Base-by-base conservation (phyloP, 2,113 vertebrate species). In the Nothocercus nigrocapillus region DNA sequence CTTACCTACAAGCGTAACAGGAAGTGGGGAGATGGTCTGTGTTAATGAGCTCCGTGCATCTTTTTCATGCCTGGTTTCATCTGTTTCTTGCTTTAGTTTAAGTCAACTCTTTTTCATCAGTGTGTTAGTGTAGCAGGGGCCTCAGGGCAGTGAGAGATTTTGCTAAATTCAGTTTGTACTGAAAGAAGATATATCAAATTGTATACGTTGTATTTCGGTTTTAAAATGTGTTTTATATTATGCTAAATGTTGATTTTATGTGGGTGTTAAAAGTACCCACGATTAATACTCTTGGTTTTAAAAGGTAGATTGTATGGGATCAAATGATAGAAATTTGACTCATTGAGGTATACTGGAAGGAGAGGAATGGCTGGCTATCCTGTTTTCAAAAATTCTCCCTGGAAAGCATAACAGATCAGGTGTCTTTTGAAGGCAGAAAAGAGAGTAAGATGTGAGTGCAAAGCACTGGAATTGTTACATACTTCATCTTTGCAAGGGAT, bases 401-500 rank as follows among this genome's bases (percentile, higher is more conserved):
- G 68, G 54, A 80, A 89, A 67, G 78, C 36, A 70, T 22, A 49
- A 45, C n/a, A 77, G 54, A 28, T 83, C 72, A 67, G 61, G 36
- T 85, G n/a, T 1, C 0, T 77, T 91, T 85, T 59, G 68, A 67
- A 25, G 87, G 8, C 16, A 38, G 42, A 81, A 4, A 21, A 13
- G n/a, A 66, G 82, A 86, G 1, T 82, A 74, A 87, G 56, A 32
- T 38, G 44, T 13, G 3, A 67, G 28, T 30, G 38, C 2, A 18
- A 36, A 58, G 36, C 70, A 51, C 54, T 77, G 59, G 1, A 8
- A 72, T 84, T 83, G n/a, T 84, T 40, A 13, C 21, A 2, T 90
- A 85, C 95, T 70, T 95, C 85, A 83, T 59, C 61, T 21, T 59
- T 56, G 79, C 81, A 79, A 38, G 11, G 3, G 7, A 27, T 34